Conservation (phyloP, 30 jellyfish, hydroid and myxozoan species). For the Chironex yamaguchii region DNA sequence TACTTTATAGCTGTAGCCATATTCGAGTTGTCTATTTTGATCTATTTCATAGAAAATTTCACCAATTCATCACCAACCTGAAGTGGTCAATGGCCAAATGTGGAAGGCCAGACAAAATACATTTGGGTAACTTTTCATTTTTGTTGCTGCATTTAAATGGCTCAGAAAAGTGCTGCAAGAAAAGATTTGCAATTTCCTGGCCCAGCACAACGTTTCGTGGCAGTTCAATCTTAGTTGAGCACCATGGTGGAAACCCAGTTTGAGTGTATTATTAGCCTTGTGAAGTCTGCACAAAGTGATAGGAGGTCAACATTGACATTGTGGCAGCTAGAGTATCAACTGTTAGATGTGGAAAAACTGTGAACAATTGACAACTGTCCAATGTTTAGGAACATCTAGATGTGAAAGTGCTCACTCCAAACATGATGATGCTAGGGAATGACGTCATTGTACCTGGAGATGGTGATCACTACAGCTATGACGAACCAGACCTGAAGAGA, state of each 20-base stretch:
- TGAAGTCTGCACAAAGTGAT: no score
- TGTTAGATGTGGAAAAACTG: conserved; percentile 65
- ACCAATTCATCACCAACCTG: conserved; percentile 38
- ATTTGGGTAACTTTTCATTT: conserved; percentile 56
- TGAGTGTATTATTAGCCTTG: no score
- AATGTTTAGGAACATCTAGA: conserved; percentile 74
- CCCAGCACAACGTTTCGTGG: conserved; percentile 44
- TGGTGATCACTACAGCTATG: conserved; percentile 8
- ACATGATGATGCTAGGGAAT: conserved; percentile 68
- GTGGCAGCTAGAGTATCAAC: conserved; percentile 45
- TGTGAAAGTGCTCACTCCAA: conserved; percentile 64
- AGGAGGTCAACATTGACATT: no score
- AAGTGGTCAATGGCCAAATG: conserved; percentile 54
- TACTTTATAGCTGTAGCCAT: conserved; percentile 67
- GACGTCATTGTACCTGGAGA: conserved; percentile 18
- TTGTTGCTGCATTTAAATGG: conserved; percentile 54
- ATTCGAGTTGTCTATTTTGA: conserved; percentile 61
- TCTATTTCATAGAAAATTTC: conserved; percentile 30
- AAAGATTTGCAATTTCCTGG: conserved; percentile 16
- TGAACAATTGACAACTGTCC: conserved; percentile 71
- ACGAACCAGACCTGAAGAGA: conserved; percentile 55
- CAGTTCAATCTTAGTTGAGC: conserved; percentile 79
- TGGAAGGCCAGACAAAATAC: conserved; percentile 64
- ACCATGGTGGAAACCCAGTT: conserved; percentile 91
- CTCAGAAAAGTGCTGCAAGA: conserved; percentile 29